Percentiles rank a stretch among this genome's conserved stretches.
These are phyloP conservation scores for Caenorhabditis briggsae DNA, from an alignment of 1,140 invertebrate genomes.

Conservation along the genomic window DNA sequence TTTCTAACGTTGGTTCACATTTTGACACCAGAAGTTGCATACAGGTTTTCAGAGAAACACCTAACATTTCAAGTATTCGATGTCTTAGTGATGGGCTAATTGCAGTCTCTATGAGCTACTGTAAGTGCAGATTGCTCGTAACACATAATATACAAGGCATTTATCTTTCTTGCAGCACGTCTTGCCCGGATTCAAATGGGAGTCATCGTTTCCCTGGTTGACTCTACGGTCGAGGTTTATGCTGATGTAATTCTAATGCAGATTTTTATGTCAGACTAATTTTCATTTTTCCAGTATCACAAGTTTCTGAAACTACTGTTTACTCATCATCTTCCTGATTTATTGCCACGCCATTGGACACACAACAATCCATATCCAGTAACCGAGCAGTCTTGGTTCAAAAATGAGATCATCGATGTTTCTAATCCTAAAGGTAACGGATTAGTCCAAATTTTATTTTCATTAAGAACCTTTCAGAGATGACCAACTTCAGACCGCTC, in stretches of 20 bases:
- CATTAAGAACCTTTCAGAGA: not conserved
- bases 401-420: not conserved
- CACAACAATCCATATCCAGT: not conserved
- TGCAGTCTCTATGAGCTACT: not conserved
- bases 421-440: not conserved
- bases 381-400: slow-evolving; percentile 8
- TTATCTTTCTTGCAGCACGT: not conserved
- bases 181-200: not conserved
- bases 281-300: not conserved
- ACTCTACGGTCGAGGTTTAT: not conserved
- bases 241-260: not conserved
- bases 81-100: slow-evolving; percentile 17
- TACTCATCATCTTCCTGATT: not conserved
- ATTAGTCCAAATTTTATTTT: not conserved
- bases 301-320: slow-evolving; percentile 10
- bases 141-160: not conserved
- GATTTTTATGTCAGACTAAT: not conserved
- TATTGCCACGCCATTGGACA: slow-evolving; percentile 21
- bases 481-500: not conserved
- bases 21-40: not conserved
- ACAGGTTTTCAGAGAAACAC: not conserved
- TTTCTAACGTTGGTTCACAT: not conserved
- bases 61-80: not conserved
- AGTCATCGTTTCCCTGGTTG: not conserved
- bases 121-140: not conserved